Base-by-base conservation (phyloP, 1,140 invertebrate genomes). In the Matsumurasca onukii region DNA sequence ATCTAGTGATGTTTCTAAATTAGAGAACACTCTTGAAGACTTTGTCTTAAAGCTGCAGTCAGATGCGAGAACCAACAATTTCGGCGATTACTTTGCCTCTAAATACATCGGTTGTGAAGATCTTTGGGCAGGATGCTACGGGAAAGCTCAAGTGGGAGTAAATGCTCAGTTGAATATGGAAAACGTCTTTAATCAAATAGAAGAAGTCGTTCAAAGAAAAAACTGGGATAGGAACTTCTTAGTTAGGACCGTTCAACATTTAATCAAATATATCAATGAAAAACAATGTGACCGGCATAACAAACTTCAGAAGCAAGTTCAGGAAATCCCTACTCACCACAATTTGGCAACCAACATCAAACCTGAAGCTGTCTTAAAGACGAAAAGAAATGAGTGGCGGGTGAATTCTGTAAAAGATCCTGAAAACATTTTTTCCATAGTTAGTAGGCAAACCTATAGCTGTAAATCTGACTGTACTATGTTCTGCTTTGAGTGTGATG, bases 161-260 rank as follows among this genome's bases (percentile, higher is more conserved):
- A 31, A 66, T 31, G 69, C 59, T 25, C 69, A 66, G n/a, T 34
- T 70, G 22, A 66, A 70, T 34, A 49, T 67, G 15, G 69, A 70
- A 27, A 57, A 29, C 15, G 30, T 66, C 12, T 66, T 49, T 39
- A 67, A 66, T 63, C 57, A 70, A 63, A 31, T 70, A 17, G 20
- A 55, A 62, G 62, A 55, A 27, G 25, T 70, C 31, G 27, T 65
- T 34, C 49, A 70, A 25, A 48, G 31, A 20, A 29, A 59, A 45
- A 55, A 64, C 24, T 61, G 61, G 22, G 66, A 61, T 29, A 31
- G 39, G 22, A 67, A 61, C 31, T 61, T 66, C 3, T 22, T 70
- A 15, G 64, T 45, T 22, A 62, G 34, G 15, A 52, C 65, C 15
- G 61, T 66, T 20, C 65, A 67, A 51, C 65, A 65, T 25, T 63